Evolutionary conservation across 2,113 vertebrate species (phyloP).

Genomic region (Macrotis lagotis): DNA sequence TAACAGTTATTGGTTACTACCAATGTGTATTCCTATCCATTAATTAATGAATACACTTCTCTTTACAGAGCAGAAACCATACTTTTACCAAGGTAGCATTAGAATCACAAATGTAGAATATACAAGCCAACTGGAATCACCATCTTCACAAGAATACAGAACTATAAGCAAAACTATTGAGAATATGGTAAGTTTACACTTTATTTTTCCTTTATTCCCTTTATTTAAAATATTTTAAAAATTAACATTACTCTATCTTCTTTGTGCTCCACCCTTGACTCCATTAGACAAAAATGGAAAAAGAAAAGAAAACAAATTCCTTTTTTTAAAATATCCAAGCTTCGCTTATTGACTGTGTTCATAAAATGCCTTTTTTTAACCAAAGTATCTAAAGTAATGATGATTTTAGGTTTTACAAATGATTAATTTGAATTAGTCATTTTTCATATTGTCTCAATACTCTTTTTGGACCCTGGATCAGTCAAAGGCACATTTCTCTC

Average conservation of each 20-base stretch:
- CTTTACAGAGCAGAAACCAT: conserved; percentile 81
- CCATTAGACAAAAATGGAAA: not conserved
- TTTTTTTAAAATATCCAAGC: too few species aligned
- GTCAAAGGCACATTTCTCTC: not conserved
- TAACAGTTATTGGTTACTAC: not conserved
- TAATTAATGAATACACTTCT: conserved; percentile 12
- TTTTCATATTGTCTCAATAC: not conserved
- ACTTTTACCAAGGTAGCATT: conserved; percentile 82
- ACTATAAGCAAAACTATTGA: conserved; percentile 82
- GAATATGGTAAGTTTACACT: conserved; percentile 81
- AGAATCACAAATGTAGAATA: conserved; percentile 80
- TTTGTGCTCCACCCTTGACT: too few species aligned
- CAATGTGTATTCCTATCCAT: not conserved
- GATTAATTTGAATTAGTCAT: not conserved
- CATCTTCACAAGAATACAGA: conserved; percentile 80
- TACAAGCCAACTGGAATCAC: conserved; percentile 76
- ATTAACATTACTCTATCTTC: not conserved
- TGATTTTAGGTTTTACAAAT: not conserved
- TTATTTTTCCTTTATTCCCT: conserved; percentile 20
- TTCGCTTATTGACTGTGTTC: not conserved
- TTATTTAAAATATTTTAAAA: conserved; percentile 30
- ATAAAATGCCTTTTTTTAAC: not conserved
- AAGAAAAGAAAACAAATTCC: not conserved
- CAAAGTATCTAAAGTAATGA: not conserved
- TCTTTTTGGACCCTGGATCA: not conserved